These are phyloP conservation scores for Apaloderma vittatum DNA, from an alignment of 2,113 vertebrate species.

Conservation along the genomic window DNA sequence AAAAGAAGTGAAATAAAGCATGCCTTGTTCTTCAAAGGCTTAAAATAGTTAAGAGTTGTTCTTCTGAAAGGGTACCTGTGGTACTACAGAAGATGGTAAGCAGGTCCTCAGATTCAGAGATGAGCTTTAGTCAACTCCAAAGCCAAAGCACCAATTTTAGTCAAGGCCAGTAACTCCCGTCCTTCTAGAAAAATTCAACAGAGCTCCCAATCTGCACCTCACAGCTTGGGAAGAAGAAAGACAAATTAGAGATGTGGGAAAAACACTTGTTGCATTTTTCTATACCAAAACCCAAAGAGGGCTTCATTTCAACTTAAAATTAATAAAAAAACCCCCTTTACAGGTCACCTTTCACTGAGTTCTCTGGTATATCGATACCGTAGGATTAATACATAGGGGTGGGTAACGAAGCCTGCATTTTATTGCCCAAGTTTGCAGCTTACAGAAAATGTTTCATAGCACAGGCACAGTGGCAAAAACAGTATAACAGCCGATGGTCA, in stretches of 20 bases:
- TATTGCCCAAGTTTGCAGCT: conserved; percentile 83
- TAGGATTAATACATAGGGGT: background rate
- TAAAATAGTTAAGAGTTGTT: background rate
- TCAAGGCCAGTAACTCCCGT: background rate
- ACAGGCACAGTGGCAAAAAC: conserved; percentile 96
- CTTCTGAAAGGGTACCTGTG: background rate
- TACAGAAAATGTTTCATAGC: conserved; percentile 83
- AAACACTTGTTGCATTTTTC: background rate
- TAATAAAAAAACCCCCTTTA: background rate
- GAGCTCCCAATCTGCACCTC: background rate
- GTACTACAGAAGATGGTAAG: background rate
- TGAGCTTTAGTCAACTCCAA: background rate
- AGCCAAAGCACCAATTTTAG: background rate
- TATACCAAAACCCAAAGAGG: background rate
- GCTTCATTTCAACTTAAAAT: background rate
- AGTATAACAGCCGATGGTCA: conserved; percentile 86
- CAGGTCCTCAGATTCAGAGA: background rate
- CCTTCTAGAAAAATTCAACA: background rate
- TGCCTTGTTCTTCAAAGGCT: background rate
- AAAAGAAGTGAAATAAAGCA: fast-evolving
- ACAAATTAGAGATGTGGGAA: background rate
- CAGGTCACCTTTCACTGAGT: conserved; percentile 44
- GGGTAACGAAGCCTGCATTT: conserved; percentile 44
- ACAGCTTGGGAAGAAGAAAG: background rate
- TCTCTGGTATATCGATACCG: background rate